Evolutionary conservation across 2,113 vertebrate genomes (phyloP).

Genomic region (Monopterus albus): DNA sequence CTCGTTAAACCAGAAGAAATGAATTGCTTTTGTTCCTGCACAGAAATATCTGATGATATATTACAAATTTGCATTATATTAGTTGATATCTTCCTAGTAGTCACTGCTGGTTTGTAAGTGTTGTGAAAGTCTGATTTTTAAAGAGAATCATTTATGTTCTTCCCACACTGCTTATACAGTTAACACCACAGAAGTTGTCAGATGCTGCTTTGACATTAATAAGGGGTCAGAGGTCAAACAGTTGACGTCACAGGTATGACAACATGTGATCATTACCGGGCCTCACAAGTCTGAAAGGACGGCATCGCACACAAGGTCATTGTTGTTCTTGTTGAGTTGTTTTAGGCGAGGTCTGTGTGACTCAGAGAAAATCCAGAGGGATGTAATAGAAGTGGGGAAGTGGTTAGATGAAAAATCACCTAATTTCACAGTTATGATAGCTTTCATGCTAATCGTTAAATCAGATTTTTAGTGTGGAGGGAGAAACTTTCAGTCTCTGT

Average conservation of each 20-base stretch:
- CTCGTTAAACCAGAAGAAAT: no score
- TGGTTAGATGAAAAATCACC: slow-evolving; percentile 21
- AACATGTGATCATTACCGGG: slow-evolving; percentile 60
- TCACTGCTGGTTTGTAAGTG: no score
- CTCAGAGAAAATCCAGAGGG: slow-evolving; percentile 56
- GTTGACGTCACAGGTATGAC: slow-evolving; percentile 61
- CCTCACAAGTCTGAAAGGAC: slow-evolving; percentile 40
- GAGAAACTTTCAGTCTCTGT: slow-evolving; percentile 1
- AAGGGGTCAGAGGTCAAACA: slow-evolving; percentile 37
- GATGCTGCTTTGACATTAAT: slow-evolving; percentile 30
- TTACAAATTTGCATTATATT: no score
- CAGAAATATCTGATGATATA: no score
- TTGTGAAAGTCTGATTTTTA: neutral
- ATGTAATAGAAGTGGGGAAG: slow-evolving; percentile 40
- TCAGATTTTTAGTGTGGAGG: neutral
- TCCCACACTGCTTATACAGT: neutral
- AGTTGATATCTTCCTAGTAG: no score
- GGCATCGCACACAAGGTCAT: slow-evolving; percentile 68
- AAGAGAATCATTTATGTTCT: neutral
- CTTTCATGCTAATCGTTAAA: slow-evolving; percentile 11
- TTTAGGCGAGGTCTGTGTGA: slow-evolving; percentile 72
- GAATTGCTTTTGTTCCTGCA: no score
- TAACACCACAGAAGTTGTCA: slow-evolving; percentile 15
- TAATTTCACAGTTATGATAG: slow-evolving; percentile 16
- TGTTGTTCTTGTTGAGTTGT: slow-evolving; percentile 65